Evolutionary conservation across 2,797 vertebrate species (phyloP), one percentile per base, ranked within the genome.

Genomic region (Heterohyrax brucei): DNA sequence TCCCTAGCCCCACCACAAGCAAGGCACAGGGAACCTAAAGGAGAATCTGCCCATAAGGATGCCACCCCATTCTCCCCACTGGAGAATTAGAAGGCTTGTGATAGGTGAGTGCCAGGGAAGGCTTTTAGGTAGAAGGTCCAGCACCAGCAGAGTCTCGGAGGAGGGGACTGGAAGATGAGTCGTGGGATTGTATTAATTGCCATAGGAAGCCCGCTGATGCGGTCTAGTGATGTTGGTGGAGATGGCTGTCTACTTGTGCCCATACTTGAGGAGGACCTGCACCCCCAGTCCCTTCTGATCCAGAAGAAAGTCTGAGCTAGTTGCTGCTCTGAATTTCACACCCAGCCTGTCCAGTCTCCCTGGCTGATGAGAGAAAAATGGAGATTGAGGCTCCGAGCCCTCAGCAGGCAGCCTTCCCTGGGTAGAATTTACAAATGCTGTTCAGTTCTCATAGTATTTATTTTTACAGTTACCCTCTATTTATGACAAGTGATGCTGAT

Each of bases 401-500:
- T 81, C 88, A 10, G 28, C 81, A 18, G 33, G 46, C 91, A 10
- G 1, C 87, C 73, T 86, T 50, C 61, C 66, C 68, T 16, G 68
- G 56, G 68, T 48, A 9, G 87, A 68, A 95, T 97, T 97, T 93
- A 94, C 9, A 0, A 13, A 83, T 0, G 39, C 89, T 39, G 62
- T 77, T 93, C 70, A 73, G 62, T 87, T 95, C 87, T 94, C 92
- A 81, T 46, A 5, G 94, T 93, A 87, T 93, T 97, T 94, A 73
- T 94, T 96, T 97, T 96, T 96, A 96, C 75, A 88, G 95, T 97
- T 95, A 59, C 84, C 95, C 78, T 96, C 97, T 93, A 79, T 96
- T 94, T 96, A 97, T 97, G 95, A 93, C 94, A 95, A 90, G 91
- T 70, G 85, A 73, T 82, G 94, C 97, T 96, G 97, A 96, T 98